Evolutionary conservation across 2,888 invertebrate species (phyloP).

Genomic region (Pseudolycoriella hygida): DNA sequence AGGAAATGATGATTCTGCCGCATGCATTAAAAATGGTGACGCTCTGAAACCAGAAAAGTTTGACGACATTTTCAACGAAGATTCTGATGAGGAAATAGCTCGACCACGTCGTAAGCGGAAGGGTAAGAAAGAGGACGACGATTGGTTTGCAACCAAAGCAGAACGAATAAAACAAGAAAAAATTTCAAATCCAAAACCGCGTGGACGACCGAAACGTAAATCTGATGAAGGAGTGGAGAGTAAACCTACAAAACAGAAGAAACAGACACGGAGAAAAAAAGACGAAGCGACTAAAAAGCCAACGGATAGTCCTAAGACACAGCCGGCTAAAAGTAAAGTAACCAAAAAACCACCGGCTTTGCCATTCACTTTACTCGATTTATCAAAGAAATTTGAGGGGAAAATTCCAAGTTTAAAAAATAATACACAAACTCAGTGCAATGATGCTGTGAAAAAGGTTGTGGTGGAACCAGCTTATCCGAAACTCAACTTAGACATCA

Average conservation of each 20-base stretch:
- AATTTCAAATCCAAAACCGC: not conserved
- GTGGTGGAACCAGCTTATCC: too few species aligned
- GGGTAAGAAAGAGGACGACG: slow-evolving; percentile 29
- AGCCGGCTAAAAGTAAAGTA: not conserved
- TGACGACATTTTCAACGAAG: slow-evolving; percentile 16
- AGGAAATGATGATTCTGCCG: not conserved
- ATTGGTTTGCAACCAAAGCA: slow-evolving; percentile 23
- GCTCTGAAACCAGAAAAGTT: not conserved
- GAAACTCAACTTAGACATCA: too few species aligned
- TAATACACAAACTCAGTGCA: slow-evolving; percentile 6
- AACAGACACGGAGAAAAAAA: not conserved
- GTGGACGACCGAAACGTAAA: not conserved
- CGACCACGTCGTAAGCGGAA: slow-evolving; percentile 23
- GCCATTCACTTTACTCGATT: slow-evolving; percentile 22
- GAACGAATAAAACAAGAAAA: slow-evolving; percentile 2
- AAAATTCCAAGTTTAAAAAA: slow-evolving; percentile 27
- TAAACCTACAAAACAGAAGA: not conserved
- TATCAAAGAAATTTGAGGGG: slow-evolving; percentile 26
- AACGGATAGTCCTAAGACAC: not conserved
- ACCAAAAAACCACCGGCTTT: not conserved
- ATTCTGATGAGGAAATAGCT: slow-evolving; percentile 13
- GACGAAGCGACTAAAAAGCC: not conserved
- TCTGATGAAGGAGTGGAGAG: not conserved
- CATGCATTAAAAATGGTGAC: not conserved
- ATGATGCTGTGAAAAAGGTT: too few species aligned